These are phyloP conservation scores for Folsomia manolachei DNA, from an alignment of 2,888 invertebrate species.

Conservation along the genomic window DNA sequence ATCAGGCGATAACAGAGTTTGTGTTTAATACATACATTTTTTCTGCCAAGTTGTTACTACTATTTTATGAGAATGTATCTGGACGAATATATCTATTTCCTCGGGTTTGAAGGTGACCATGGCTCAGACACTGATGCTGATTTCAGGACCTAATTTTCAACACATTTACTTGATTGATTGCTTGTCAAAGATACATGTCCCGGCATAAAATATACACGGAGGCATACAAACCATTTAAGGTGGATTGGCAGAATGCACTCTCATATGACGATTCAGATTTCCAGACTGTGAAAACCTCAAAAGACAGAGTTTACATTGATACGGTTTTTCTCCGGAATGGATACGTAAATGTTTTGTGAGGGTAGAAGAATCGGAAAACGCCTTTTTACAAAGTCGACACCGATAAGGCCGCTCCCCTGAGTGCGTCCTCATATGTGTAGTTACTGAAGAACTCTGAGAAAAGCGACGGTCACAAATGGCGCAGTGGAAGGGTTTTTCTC, in stretches of 20 bases:
- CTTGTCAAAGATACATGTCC: too few species aligned
- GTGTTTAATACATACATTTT: too few species aligned
- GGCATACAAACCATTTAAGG: too few species aligned
- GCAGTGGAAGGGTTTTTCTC: constrained; percentile 97
- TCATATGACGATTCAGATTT: constrained; percentile 97
- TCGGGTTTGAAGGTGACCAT: too few species aligned
- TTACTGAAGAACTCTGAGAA: constrained; percentile 89
- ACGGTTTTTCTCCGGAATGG: constrained; percentile 89
- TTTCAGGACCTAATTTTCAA: too few species aligned
- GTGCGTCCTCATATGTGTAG: constrained; percentile 99
- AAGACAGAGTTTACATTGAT: constrained; percentile 94
- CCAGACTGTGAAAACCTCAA: constrained; percentile 97
- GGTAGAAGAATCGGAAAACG: constrained; percentile 97
- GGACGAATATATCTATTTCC: too few species aligned
- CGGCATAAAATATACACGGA: too few species aligned
- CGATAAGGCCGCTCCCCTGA: constrained; percentile 92
- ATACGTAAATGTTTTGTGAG: constrained; percentile 94
- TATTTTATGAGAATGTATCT: too few species aligned
- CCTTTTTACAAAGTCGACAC: constrained; percentile 94
- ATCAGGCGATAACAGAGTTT: too few species aligned
- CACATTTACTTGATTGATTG: too few species aligned
- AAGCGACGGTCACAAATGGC: constrained; percentile 95
- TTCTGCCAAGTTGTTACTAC: too few species aligned
- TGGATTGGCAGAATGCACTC: constrained; percentile 67
- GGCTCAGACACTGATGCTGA: too few species aligned